Evolutionary conservation across 2,888 invertebrate genomes (phyloP), one percentile per base, ranked within the genome.

Genomic region (Papilio elwesi): DNA sequence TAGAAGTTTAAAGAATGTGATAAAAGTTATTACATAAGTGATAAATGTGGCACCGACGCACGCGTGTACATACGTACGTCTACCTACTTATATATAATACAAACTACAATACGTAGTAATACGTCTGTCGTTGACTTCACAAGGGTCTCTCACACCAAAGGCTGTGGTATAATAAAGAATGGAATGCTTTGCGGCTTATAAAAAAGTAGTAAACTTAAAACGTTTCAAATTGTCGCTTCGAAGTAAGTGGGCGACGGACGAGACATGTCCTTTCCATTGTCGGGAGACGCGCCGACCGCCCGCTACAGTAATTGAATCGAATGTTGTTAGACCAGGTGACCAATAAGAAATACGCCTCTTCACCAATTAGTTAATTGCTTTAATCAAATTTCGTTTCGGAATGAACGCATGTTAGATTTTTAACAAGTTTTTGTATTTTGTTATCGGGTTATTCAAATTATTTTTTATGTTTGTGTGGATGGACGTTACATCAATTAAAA

Each of bases 121-220:
- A 55, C 64, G 70, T 70, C 79, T 80, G 83, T 83, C 83, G 79
- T 81, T 84, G 82, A 85, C 84, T 83, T 78, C 77, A 78, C 68
- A 75, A 70, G 73, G 76, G 77, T 78, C 77, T 74, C 78, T 76
- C 80, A 83, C 83, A 83, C 82, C 74, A 66, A 71, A 77, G 81
- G 75, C 76, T 55, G 10, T 70, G 76, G 76, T 72, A 75, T 70
- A 78, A 78, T 80, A 81, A 81, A 82, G 78, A 82, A 83, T 76
- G 82, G 81, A 83, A 84, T 81, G 81, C 78, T 74, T 78, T 74
- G 80, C 80, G 82, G 77, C 65, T 70, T 59, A 72, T 70, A 70
- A 75, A 74, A 76, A 70, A 71, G 76, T 66, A 70, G 67, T 74
- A 76, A 76, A 78, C 76, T 78, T 78, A 76, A 78, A 74, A 76